phyloP scores from a whole-genome alignment of 1,140 invertebrate genomes.

The Trachelipus rathkii region DNA sequence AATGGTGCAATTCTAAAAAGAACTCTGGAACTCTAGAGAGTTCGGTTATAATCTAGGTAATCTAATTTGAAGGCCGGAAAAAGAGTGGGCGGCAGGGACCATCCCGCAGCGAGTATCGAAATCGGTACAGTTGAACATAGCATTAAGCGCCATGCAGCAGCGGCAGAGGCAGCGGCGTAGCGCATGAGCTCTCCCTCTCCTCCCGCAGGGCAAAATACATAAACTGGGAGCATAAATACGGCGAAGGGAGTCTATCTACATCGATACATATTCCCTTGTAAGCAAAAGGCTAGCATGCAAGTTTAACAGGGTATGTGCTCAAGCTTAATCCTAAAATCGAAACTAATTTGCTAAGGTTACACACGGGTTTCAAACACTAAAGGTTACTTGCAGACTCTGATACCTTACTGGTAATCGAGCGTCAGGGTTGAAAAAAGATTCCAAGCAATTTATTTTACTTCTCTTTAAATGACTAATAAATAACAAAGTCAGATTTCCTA shows the following conservation, averaged over 20 bases:
- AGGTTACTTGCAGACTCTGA: conserved; percentile 42
- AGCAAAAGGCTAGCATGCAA: conserved; percentile 42
- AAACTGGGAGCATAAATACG: conserved; percentile 39
- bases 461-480: neutral
- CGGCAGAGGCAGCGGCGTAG: neutral
- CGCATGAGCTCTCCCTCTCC: conserved; percentile 26
- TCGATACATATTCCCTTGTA: conserved; percentile 40
- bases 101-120: conserved; percentile 24
- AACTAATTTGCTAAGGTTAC: conserved; percentile 39
- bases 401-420: conserved; percentile 28
- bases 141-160: conserved; percentile 22
- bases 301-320: conserved; percentile 41
- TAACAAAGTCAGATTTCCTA: conserved; percentile 21
- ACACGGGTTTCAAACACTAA: conserved; percentile 40
- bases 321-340: conserved; percentile 41
- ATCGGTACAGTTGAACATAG: conserved; percentile 23
- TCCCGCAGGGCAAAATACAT: conserved; percentile 15
- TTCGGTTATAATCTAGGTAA: neutral
- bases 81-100: conserved; percentile 16
- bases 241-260: conserved; percentile 42
- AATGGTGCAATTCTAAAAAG: neutral
- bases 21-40: neutral
- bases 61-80: conserved; percentile 16
- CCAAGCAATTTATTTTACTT: neutral
- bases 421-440: conserved; percentile 13